A percentile compares a stretch with the other conserved stretches of the same genome.
These are phyloP conservation scores for Camelus dromedarius DNA, from an alignment of 2,113 vertebrate species.

Conservation along the genomic window DNA sequence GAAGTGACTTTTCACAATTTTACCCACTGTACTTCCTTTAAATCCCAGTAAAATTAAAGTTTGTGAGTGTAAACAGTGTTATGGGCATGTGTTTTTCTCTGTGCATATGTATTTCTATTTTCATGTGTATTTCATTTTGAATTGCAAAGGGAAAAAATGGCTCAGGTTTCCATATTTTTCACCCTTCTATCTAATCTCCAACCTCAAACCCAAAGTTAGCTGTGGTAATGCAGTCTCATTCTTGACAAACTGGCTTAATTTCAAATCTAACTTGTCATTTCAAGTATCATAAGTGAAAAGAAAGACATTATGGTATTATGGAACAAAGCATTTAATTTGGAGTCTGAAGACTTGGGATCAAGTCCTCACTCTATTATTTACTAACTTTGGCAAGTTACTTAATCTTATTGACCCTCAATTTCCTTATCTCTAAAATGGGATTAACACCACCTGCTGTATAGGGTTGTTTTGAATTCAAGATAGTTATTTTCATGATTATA, in stretches of 20 bases:
- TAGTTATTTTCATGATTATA: neutral
- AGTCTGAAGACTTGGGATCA: neutral
- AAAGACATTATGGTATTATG: neutral
- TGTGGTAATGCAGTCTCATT: neutral
- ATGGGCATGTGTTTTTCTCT: neutral
- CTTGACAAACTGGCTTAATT: neutral
- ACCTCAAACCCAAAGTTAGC: neutral
- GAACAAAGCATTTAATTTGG: neutral
- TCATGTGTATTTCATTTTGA: neutral
- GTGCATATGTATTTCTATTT: neutral
- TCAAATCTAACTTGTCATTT: slow-evolving; percentile 3
- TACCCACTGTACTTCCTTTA: neutral
- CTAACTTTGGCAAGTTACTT: slow-evolving; percentile 57
- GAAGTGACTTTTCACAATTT: slow-evolving; percentile 21
- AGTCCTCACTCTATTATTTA: slow-evolving; percentile 20
- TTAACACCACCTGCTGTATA: neutral
- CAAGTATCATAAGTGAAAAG: slow-evolving; percentile 1
- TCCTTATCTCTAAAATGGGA: slow-evolving; percentile 48
- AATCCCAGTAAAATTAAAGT: neutral
- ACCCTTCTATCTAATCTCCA: slow-evolving; percentile 18
- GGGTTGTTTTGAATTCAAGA: slow-evolving; percentile 39
- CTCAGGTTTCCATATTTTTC: neutral
- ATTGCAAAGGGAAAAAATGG: neutral
- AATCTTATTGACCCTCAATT: slow-evolving; percentile 21
- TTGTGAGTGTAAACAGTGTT: neutral